A percentile compares a stretch with the other conserved stretches of the same genome.
Conservation (phyloP, 1,140 invertebrate species). For the Littorina saxatilis region DNA sequence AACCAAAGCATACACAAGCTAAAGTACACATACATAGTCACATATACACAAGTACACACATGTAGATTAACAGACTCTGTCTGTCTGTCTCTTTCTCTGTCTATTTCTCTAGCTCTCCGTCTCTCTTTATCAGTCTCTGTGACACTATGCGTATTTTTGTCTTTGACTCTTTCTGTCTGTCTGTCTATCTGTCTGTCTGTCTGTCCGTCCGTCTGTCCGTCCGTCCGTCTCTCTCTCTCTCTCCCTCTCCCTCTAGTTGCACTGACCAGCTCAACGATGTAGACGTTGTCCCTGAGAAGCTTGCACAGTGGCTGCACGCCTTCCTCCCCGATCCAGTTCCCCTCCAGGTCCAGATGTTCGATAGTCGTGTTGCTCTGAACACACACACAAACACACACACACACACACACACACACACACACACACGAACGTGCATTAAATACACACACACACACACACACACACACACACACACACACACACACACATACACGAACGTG, state of each 20-base stretch:
- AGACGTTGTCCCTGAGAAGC: conserved; percentile 33
- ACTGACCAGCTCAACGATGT: conserved; percentile 29
- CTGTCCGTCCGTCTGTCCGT: no score
- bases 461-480: conserved; percentile 16
- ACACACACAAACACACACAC: neutral
- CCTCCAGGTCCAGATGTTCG: conserved; percentile 33
- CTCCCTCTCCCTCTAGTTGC: neutral
- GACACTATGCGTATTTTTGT: no score
- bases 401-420: neutral
- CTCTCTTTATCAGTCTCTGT: no score
- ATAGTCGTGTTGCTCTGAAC: conserved; percentile 29
- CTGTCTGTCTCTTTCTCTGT: no score
- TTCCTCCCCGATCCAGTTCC: conserved; percentile 31
- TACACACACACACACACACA: neutral
- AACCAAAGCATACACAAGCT: no score
- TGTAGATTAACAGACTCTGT: no score
- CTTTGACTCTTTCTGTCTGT: no score
- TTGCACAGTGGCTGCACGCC: conserved; percentile 26
- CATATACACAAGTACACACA: no score
- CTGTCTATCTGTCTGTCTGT: no score
- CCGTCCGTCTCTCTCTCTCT: no score
- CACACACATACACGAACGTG: neutral
- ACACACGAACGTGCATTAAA: neutral
- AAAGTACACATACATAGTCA: no score
- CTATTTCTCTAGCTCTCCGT: no score